phyloP scores from a whole-genome alignment of 2,797 vertebrate species.

The Melanogrammus aeglefinus region DNA sequence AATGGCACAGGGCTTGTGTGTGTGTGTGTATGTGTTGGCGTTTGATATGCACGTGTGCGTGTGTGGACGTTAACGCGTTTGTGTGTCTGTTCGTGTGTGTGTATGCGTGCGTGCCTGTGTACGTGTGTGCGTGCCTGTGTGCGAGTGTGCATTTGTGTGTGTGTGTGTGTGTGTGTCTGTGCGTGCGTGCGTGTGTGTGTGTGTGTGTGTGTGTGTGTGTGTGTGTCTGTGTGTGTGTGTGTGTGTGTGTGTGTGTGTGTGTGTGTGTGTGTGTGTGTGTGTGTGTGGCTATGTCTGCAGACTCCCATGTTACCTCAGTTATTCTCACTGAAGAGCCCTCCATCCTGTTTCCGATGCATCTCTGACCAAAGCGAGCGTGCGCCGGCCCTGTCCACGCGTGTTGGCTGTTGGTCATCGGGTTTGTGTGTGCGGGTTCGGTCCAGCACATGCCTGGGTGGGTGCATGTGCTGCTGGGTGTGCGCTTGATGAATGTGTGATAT shows the following conservation, averaged over 20 bases:
- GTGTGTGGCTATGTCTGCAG: not conserved
- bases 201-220: no score
- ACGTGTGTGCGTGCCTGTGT: no score
- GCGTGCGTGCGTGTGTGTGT: no score
- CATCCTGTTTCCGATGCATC: not conserved
- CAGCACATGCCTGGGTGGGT: not conserved
- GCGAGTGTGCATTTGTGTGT: no score
- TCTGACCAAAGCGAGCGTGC: not conserved
- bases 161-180: no score
- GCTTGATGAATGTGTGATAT: not conserved
- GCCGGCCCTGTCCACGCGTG: no score
- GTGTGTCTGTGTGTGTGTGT: no score
- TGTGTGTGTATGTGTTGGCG: slow-evolving; percentile 16
- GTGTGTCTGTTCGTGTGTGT: not conserved
- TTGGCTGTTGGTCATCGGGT: not conserved
- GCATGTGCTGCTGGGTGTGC: not conserved
- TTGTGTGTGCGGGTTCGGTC: not conserved
- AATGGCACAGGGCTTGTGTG: not conserved
- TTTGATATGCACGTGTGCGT: slow-evolving; percentile 11
- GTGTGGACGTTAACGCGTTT: not conserved
- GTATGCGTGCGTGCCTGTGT: no score
- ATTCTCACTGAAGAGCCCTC: not conserved
- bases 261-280: no score
- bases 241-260: no score
- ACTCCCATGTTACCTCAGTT: not conserved